Evolutionary conservation across 2,888 invertebrate genomes (phyloP).

Genomic region (Hanleya hanleyi): DNA sequence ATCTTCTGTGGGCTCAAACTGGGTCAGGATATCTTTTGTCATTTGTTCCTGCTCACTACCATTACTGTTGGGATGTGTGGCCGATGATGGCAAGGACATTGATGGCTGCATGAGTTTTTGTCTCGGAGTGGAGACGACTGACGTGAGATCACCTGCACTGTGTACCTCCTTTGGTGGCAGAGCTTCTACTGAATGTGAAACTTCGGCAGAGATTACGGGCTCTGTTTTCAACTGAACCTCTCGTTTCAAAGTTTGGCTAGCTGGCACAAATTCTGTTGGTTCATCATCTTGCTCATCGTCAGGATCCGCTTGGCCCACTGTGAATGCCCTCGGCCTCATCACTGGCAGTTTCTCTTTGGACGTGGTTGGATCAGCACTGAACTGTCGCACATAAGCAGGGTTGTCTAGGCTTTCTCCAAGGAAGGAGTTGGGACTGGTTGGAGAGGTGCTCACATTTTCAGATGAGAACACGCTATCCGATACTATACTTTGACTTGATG

Average conservation of each 20-base stretch:
- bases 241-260: neutral
- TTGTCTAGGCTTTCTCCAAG: neutral
- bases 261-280: neutral
- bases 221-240: no score
- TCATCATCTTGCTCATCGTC: slow-evolving; percentile 11
- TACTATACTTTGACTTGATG: slow-evolving; percentile 9
- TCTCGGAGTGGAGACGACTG: no score
- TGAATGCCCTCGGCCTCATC: neutral
- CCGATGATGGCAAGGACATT: neutral
- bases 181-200: no score
- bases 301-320: neutral
- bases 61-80: neutral
- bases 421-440: neutral
- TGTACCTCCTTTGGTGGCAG: no score
- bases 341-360: neutral
- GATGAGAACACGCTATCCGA: neutral
- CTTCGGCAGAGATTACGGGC: no score
- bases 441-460: neutral
- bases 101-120: neutral
- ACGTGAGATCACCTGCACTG: neutral
- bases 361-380: neutral
- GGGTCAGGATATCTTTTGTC: no score
- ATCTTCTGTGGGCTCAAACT: slow-evolving; percentile 13
- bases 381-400: neutral
- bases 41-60: neutral